These are phyloP conservation scores for Bruchidius siliquastri DNA, from an alignment of 2,888 invertebrate species.

Conservation along the genomic window DNA sequence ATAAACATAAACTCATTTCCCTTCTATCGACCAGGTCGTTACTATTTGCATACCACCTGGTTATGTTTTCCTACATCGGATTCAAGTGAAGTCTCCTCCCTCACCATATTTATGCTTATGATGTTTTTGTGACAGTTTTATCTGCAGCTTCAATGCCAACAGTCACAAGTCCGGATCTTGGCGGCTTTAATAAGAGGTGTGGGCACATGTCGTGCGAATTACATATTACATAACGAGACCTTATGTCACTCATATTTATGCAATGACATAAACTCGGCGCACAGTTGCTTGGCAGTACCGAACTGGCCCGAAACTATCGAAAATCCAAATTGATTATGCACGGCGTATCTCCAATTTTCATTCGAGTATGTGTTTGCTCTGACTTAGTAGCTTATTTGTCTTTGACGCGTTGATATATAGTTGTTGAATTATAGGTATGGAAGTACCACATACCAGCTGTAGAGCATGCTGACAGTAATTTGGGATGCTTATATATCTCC, in stretches of 20 bases:
- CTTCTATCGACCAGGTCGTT: not conserved
- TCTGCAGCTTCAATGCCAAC: not conserved
- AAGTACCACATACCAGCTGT: no score
- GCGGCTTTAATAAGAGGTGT: not conserved
- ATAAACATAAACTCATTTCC: not conserved
- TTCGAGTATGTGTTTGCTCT: no score
- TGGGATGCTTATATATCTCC: no score
- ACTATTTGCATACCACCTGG: not conserved
- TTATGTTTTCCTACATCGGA: not conserved
- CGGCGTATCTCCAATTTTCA: no score
- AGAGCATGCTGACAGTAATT: no score
- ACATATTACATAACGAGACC: not conserved
- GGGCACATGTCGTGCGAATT: not conserved
- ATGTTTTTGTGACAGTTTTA: not conserved
- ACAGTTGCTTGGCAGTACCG: not conserved
- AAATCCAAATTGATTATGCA: no score
- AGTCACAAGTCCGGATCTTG: not conserved
- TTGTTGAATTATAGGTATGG: no score
- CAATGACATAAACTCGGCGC: not conserved
- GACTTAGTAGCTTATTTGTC: no score
- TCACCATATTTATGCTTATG: not conserved
- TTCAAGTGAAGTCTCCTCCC: not conserved
- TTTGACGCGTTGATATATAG: no score
- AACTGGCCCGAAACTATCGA: no score
- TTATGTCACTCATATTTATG: not conserved